Percentiles rank a stretch among this genome's conserved stretches.
phyloP scores from a whole-genome alignment of 2,888 invertebrate species.

The Dryobotodes eremita region DNA sequence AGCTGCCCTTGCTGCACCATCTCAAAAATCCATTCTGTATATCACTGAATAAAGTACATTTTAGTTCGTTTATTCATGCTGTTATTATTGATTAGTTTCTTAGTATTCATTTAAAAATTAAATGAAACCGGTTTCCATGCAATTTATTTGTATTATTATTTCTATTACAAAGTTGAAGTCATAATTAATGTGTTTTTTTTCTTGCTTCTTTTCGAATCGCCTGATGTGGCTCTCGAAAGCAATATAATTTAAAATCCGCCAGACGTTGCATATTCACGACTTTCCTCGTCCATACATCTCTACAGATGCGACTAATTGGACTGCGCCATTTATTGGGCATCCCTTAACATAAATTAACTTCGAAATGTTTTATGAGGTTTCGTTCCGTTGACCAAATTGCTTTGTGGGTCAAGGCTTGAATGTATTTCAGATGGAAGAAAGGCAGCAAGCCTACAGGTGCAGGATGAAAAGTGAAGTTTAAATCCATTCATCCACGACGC shows the following conservation, averaged over 20 bases:
- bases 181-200: background rate
- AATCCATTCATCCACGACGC: too few relatives aligned
- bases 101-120: background rate
- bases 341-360: constrained; percentile 21
- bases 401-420: constrained; percentile 30
- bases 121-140: background rate
- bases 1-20: too few relatives aligned
- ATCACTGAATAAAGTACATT: background rate
- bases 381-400: constrained; percentile 23
- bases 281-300: background rate
- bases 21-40: too few relatives aligned
- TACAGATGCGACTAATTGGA: constrained; percentile 24
- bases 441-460: too few relatives aligned
- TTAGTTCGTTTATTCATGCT: too few relatives aligned
- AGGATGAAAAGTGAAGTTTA: too few relatives aligned
- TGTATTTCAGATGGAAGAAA: background rate
- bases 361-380: constrained; percentile 27
- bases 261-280: background rate
- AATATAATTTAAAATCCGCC: background rate
- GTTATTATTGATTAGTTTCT: background rate
- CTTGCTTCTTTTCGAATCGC: background rate
- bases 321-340: constrained; percentile 8
- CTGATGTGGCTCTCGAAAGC: background rate
- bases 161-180: background rate
- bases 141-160: background rate